These are phyloP conservation scores for Caenorhabditis becei DNA, from an alignment of 2,888 invertebrate species.

Conservation along the genomic window DNA sequence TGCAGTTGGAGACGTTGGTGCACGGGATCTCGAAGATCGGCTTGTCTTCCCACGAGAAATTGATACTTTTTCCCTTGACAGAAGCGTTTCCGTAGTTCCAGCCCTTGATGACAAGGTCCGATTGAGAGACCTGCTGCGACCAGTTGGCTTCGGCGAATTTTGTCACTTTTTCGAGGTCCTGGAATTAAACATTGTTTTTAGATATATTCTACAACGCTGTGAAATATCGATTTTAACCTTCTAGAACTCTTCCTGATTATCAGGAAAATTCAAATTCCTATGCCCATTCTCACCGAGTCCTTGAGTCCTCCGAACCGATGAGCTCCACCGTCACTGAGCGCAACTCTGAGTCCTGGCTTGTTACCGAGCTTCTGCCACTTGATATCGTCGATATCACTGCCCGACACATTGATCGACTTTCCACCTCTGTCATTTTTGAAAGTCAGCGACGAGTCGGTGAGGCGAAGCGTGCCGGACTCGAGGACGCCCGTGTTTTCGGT, in stretches of 20 bases:
- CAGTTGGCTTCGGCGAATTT: conserved; percentile 92
- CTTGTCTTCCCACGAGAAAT: conserved; percentile 78
- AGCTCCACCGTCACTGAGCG: conserved; percentile 91
- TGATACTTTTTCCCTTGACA: conserved; percentile 86
- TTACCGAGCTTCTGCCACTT: conserved; percentile 95
- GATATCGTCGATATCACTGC: conserved; percentile 91
- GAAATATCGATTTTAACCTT: too few relatives aligned
- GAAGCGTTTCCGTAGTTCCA: conserved; percentile 99
- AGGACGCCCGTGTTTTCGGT: conserved; percentile 78
- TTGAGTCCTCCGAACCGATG: conserved; percentile 96
- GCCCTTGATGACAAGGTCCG: conserved; percentile 94
- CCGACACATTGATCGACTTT: conserved; percentile 87
- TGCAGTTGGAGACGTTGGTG: conserved; percentile 95
- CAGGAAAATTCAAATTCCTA: neutral
- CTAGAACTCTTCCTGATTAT: neutral
- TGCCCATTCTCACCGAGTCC: conserved; percentile 84
- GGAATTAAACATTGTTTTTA: conserved; percentile 28
- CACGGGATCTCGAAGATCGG: conserved; percentile 95
- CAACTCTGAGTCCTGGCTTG: conserved; percentile 91
- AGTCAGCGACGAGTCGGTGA: conserved; percentile 91
- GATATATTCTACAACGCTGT: too few relatives aligned
- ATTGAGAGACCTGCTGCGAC: conserved; percentile 89
- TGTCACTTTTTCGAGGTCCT: conserved; percentile 94
- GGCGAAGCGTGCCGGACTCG: conserved; percentile 88
- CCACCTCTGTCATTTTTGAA: conserved; percentile 98